These are phyloP conservation scores for Lepus timidus DNA, from an alignment of 2,113 vertebrate species.

Conservation along the genomic window DNA sequence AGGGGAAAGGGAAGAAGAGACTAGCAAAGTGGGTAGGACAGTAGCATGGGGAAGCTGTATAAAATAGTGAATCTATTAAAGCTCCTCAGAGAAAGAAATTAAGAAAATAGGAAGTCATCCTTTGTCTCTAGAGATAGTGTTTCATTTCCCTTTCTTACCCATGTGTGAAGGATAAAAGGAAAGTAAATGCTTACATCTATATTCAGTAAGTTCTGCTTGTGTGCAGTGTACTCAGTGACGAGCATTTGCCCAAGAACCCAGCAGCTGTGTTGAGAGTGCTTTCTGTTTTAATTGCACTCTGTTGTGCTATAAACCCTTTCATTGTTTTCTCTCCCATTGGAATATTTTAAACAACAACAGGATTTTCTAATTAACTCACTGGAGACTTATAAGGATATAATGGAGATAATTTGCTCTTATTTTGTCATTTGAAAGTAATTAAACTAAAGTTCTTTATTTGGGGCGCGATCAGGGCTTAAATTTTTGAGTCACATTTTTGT, in stretches of 20 bases:
- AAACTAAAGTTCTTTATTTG: slow-evolving; percentile 58
- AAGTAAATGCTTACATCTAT: background rate
- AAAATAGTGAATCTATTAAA: slow-evolving; percentile 44
- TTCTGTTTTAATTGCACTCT: slow-evolving; percentile 60
- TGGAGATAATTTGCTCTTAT: slow-evolving; percentile 63
- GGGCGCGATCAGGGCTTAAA: background rate
- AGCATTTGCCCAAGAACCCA: slow-evolving; percentile 51
- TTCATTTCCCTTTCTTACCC: slow-evolving; percentile 46
- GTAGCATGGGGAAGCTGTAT: background rate
- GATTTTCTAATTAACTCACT: slow-evolving; percentile 77
- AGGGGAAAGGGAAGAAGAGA: background rate
- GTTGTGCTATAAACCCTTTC: slow-evolving; percentile 58
- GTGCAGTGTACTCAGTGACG: background rate
- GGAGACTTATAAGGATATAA: slow-evolving; percentile 66
- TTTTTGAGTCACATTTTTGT: slow-evolving; percentile 32
- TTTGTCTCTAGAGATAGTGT: slow-evolving; percentile 43
- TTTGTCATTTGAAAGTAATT: slow-evolving; percentile 71
- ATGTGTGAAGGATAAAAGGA: slow-evolving; percentile 41
- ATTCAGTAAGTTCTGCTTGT: background rate
- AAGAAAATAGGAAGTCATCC: slow-evolving; percentile 38
- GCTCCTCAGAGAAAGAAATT: slow-evolving; percentile 17
- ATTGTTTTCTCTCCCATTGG: slow-evolving; percentile 67
- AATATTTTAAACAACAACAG: slow-evolving; percentile 70
- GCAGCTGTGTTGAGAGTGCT: background rate
- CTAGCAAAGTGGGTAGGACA: background rate